These are phyloP conservation scores for Nixonia krombeini DNA, from an alignment of 1,140 invertebrate genomes.

Conservation along the genomic window DNA sequence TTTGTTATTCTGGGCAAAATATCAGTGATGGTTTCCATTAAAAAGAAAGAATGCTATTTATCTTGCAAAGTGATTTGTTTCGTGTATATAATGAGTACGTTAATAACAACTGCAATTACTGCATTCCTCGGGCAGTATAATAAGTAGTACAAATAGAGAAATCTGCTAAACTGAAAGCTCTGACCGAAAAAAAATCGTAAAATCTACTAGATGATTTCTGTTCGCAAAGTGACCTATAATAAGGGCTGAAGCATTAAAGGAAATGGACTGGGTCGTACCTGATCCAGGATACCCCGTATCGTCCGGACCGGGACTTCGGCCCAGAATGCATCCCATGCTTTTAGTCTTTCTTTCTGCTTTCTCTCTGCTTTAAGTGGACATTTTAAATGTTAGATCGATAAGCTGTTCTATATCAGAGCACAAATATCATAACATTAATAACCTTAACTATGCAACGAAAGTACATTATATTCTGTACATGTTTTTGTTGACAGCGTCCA, in stretches of 20 bases:
- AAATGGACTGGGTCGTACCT: conserved; percentile 70
- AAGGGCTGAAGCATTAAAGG: conserved; percentile 64
- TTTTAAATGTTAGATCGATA: conserved; percentile 69
- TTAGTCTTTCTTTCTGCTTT: conserved; percentile 69
- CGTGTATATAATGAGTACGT: no score
- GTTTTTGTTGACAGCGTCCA: no score
- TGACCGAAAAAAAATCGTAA: conserved; percentile 11
- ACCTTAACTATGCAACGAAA: conserved; percentile 27
- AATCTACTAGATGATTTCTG: conserved; percentile 14
- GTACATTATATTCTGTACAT: no score
- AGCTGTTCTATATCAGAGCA: conserved; percentile 61
- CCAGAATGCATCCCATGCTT: conserved; percentile 71
- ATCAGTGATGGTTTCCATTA: no score
- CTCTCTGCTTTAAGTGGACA: conserved; percentile 71
- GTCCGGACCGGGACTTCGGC: conserved; percentile 69
- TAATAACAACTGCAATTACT: no score
- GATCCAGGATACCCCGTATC: conserved; percentile 70
- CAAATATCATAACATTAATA: conserved; percentile 59
- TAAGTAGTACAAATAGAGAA: no score
- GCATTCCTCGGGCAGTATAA: no score
- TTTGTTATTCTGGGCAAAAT: no score
- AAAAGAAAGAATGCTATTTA: no score
- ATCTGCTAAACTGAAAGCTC: no score
- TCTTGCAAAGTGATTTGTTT: no score
- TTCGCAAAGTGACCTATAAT: conserved; percentile 58